Conservation (phyloP, 1,140 invertebrate species). For the Episyrphus balteatus region DNA sequence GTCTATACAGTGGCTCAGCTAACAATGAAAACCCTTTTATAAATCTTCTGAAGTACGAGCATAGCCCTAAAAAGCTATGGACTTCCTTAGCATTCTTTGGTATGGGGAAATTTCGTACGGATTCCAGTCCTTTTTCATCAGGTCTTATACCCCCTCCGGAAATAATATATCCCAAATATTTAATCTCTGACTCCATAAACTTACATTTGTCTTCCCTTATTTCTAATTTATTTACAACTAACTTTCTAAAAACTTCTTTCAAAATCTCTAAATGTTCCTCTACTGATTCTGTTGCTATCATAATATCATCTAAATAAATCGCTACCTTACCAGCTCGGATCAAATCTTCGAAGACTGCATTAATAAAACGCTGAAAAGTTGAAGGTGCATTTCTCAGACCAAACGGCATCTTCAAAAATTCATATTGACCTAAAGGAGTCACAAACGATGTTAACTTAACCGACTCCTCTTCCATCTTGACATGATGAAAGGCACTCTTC, state of each 20-base stretch:
- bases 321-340: conserved; percentile 5
- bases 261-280: conserved; percentile 7
- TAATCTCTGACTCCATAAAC: conserved; percentile 17
- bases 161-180: conserved; percentile 29
- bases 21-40: too few relatives aligned
- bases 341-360: conserved; percentile 22
- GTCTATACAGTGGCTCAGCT: too few relatives aligned
- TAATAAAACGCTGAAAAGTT: too few relatives aligned
- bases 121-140: conserved; percentile 15
- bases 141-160: conserved; percentile 14
- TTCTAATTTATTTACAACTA: conserved; percentile 23
- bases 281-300: background rate
- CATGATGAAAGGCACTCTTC: conserved; percentile 34
- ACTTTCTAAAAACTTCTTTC: conserved; percentile 13
- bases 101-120: conserved; percentile 20
- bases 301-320: conserved; percentile 10
- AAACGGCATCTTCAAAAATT: too few relatives aligned
- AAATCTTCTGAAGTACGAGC: too few relatives aligned
- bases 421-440: too few relatives aligned
- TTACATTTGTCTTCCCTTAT: conserved; percentile 34
- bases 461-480: conserved; percentile 12
- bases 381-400: too few relatives aligned
- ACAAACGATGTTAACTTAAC: conserved; percentile 17
- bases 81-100: conserved; percentile 16
- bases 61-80: conserved; percentile 29